Percentiles rank a stretch among this genome's conserved stretches.
These are phyloP conservation scores for Cyphomyrus plagiostoma DNA, from an alignment of 2,113 vertebrate species.

Conservation along the genomic window DNA sequence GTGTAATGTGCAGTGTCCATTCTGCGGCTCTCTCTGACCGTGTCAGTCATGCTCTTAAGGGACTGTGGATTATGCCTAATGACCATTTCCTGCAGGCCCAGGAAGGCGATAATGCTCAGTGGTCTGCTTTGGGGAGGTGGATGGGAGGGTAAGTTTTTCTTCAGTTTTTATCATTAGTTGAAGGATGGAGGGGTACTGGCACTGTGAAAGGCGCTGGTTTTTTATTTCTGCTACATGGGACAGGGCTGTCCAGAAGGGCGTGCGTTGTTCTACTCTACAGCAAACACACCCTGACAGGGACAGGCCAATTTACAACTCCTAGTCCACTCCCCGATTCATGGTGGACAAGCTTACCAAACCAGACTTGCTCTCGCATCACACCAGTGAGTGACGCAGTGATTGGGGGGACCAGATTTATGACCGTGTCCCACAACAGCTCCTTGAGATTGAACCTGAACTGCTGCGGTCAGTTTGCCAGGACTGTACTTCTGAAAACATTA, in stretches of 20 bases:
- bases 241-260: neutral
- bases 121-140: neutral
- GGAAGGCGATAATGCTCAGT: neutral
- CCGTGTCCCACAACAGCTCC: neutral
- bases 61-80: constrained; percentile 26
- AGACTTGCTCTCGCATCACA: neutral
- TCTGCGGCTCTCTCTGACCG: constrained; percentile 44
- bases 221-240: neutral
- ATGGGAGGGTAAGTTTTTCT: neutral
- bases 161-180: neutral
- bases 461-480: neutral
- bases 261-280: neutral
- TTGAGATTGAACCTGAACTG: neutral
- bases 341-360: neutral
- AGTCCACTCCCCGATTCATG: neutral
- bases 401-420: neutral
- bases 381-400: neutral
- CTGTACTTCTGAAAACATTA: neutral
- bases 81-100: neutral
- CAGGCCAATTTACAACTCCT: neutral
- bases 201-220: neutral
- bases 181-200: neutral
- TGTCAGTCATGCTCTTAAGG: constrained; percentile 52
- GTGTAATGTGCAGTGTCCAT: constrained; percentile 38
- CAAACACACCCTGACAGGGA: neutral